Conservation (phyloP, 2,888 invertebrate genomes). For the Hoplodrina blanda region DNA sequence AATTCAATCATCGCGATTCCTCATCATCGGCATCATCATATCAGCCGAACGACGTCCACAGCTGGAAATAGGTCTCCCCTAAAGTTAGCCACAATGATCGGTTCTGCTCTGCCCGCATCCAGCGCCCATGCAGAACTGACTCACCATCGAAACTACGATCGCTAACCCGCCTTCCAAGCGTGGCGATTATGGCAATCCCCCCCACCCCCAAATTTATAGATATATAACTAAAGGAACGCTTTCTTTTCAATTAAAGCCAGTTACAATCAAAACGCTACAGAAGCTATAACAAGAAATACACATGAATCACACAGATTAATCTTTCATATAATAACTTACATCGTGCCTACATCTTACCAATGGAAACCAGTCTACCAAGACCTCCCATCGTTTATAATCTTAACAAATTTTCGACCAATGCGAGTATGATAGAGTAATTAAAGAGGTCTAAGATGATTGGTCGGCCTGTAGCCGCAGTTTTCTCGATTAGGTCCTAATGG, state of each 20-base stretch:
- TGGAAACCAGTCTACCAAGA: slow-evolving; percentile 61
- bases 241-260: background rate
- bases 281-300: slow-evolving; percentile 50
- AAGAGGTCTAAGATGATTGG: slow-evolving; percentile 70
- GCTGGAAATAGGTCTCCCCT: no score
- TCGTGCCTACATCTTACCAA: slow-evolving; percentile 63
- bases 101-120: no score
- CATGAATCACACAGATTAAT: slow-evolving; percentile 66
- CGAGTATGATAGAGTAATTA: slow-evolving; percentile 66
- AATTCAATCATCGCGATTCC: no score
- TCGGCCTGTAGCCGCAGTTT: slow-evolving; percentile 70
- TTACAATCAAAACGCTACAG: slow-evolving; percentile 14
- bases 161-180: no score
- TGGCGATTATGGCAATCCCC: no score
- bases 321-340: slow-evolving; percentile 67
- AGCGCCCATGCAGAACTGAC: no score
- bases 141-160: no score
- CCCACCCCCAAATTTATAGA: no score
- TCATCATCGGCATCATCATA: no score
- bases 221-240: no score
- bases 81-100: no score
- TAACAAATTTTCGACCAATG: slow-evolving; percentile 48
- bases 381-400: slow-evolving; percentile 60
- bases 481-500: slow-evolving; percentile 81
- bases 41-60: no score